These are phyloP conservation scores for Ochlodes sylvanus DNA, from an alignment of 2,888 invertebrate species.

Conservation along the genomic window DNA sequence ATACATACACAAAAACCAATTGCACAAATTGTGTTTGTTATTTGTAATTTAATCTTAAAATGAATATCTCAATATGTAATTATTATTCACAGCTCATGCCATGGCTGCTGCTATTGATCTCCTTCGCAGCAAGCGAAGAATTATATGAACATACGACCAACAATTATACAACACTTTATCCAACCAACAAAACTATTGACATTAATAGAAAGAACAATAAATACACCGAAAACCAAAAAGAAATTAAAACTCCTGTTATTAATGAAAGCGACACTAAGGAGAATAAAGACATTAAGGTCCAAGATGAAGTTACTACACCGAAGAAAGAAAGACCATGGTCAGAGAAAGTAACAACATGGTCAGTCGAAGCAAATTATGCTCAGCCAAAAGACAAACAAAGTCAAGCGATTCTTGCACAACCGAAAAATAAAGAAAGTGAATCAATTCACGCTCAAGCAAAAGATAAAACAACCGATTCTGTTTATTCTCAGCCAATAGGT, in stretches of 20 bases:
- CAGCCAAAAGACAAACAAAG: constrained; percentile 52
- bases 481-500: constrained; percentile 52
- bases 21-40: no score
- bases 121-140: constrained; percentile 16
- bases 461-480: constrained; percentile 52
- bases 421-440: constrained; percentile 43
- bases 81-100: constrained; percentile 8
- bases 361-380: constrained; percentile 59
- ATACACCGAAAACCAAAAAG: neutral
- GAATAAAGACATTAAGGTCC: constrained; percentile 6
- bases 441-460: constrained; percentile 56
- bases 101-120: constrained; percentile 6
- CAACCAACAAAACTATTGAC: constrained; percentile 25
- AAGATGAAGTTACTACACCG: constrained; percentile 22
- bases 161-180: constrained; percentile 29
- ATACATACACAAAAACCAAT: no score
- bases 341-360: constrained; percentile 58
- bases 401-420: neutral
- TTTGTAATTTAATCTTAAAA: no score
- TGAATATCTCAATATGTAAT: no score
- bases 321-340: no score
- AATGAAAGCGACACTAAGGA: neutral
- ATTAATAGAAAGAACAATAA: constrained; percentile 13
- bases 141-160: constrained; percentile 10
- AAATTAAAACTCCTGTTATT: constrained; percentile 11